phyloP scores from a whole-genome alignment of 53 echinoderm and acorn worm genomes.

The Temnopleurus reevesii region DNA sequence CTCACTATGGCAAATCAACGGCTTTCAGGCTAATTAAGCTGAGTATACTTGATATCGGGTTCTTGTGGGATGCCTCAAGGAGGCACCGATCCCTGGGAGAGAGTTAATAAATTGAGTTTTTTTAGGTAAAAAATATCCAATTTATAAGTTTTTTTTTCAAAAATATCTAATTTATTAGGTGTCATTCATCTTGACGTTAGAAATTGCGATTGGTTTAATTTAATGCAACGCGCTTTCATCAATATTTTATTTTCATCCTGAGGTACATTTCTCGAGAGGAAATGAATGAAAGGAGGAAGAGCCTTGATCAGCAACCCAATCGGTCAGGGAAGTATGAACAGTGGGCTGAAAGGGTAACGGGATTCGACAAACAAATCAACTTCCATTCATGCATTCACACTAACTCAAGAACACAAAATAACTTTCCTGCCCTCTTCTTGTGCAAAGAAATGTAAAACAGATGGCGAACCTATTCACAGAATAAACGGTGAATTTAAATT shows the following conservation, averaged over 20 bases:
- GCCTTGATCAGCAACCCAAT: neutral
- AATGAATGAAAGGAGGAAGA: neutral
- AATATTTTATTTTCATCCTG: neutral
- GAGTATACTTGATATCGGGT: neutral
- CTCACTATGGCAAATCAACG: neutral
- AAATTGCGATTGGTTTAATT: neutral
- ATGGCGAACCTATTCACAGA: no score
- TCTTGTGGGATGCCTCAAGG: neutral
- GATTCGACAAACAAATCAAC: no score
- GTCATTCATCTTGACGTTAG: neutral
- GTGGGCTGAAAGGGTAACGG: no score
- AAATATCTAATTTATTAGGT: neutral
- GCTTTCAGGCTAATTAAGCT: neutral
- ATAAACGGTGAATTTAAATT: no score
- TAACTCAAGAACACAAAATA: no score
- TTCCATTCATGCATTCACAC: no score
- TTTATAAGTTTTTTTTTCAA: neutral
- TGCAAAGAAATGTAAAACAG: no score
- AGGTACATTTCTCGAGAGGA: neutral
- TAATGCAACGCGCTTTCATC: neutral
- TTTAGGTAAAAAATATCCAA: neutral
- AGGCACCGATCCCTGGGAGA: neutral
- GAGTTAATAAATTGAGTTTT: neutral
- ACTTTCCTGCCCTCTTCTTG: no score
- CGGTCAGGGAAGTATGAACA: no score